Evolutionary conservation across 2,797 vertebrate species (phyloP), one percentile per base, ranked within the genome.

Genomic region (Cossypha caffra): DNA sequence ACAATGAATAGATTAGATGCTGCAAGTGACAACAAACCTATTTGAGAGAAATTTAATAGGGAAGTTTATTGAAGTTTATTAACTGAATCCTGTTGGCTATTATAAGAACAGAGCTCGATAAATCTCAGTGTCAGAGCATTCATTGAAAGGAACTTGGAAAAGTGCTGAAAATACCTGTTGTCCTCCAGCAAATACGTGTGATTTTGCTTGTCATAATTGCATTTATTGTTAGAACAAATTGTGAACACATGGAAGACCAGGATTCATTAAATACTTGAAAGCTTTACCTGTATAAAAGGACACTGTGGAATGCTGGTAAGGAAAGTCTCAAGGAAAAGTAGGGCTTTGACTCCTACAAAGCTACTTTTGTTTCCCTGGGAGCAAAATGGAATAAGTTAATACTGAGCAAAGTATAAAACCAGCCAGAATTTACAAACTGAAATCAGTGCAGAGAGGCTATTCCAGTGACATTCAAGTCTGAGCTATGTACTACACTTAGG

Each of bases 1-100:
- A 91, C 78, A 95, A 95, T 90, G 90, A 97, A 97, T 97, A 95
- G 97, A 97, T 97, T 97, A 96, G 95, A 97, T 97, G 96, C 97
- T 97, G 88, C 94, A 81, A 96, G 94, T 96, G 95, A 92, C 97
- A 94, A 97, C 88, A 76, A 88, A 97, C 96, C 84, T 96, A 96
- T 98, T 96, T 97, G 95, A 97, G 95, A 94, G 95, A 97, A 98
- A 98, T 97, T 97, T 97, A 98, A 98, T 97, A 97, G 96, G 90
- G 91, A 97, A 86, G 88, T 97, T 97, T 97, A 97, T 97, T 97
- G 97, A 97, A 97, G 96, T 97, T 98, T 97, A 98, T 97, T 97
- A 98, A 97, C 95, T 97, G 92, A 84, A 97, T 97, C 95, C 97
- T 98, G 96, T 97, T 97, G 97, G 93, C 96, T 97, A 81, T 98